These are phyloP conservation scores for Cichladusa arquata DNA, from an alignment of 2,113 vertebrate genomes.

Conservation along the genomic window DNA sequence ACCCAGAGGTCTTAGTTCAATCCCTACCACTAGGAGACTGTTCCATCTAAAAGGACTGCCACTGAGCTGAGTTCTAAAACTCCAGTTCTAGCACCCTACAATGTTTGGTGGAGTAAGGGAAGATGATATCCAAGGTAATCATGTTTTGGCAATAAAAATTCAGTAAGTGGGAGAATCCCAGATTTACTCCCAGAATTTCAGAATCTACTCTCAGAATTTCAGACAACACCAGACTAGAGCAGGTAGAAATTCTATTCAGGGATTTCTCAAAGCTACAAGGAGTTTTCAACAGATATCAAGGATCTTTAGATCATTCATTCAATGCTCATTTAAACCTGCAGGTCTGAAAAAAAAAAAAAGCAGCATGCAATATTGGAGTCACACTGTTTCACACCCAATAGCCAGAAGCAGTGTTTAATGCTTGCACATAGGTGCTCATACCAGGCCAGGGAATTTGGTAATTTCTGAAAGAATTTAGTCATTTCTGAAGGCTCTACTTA, in stretches of 20 bases:
- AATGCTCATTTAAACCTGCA: neutral
- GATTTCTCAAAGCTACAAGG: neutral
- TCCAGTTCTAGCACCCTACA: neutral
- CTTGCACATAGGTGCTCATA: neutral
- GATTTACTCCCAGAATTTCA: neutral
- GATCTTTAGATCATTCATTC: neutral
- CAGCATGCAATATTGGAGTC: neutral
- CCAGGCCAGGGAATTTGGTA: neutral
- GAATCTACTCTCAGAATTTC: neutral
- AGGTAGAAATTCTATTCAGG: neutral
- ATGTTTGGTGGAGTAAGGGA: neutral
- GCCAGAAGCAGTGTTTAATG: neutral
- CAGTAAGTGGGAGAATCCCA: neutral
- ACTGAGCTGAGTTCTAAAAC: neutral
- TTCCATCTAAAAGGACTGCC: neutral
- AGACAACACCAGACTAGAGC: neutral
- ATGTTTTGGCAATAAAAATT: neutral
- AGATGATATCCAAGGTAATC: neutral
- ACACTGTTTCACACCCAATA: neutral
- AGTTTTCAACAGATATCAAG: neutral
- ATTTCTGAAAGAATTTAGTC: neutral
- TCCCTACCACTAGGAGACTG: neutral
- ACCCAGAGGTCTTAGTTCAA: neutral
- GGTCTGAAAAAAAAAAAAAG: neutral
- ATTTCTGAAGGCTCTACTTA: neutral